phyloP scores from a whole-genome alignment of 2,797 vertebrate species.

The Melopsittacus undulatus region DNA sequence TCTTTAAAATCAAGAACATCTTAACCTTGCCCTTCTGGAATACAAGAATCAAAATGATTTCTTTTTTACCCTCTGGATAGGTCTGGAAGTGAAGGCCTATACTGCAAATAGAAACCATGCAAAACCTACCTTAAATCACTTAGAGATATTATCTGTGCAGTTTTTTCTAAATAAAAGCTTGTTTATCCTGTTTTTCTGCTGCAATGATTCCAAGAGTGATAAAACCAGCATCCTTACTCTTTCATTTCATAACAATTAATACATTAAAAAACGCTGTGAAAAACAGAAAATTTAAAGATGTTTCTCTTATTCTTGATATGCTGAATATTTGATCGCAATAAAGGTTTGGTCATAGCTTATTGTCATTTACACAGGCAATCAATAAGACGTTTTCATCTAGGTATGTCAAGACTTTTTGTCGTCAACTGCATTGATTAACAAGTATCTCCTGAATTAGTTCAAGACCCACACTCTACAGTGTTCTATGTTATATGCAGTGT shows the following conservation, averaged over 20 bases:
- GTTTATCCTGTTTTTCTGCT: not conserved
- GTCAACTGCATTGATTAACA: constrained; percentile 78
- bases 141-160: not conserved
- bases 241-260: not conserved
- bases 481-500: not conserved
- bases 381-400: constrained; percentile 78
- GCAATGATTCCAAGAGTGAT: not conserved
- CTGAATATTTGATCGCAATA: constrained; percentile 24
- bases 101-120: not conserved
- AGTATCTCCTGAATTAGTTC: constrained; percentile 36
- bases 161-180: not conserved
- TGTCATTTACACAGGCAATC: constrained; percentile 82
- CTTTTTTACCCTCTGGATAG: not conserved
- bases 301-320: constrained; percentile 64
- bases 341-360: constrained; percentile 52
- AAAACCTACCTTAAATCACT: not conserved
- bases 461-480: not conserved
- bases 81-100: not conserved
- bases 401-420: constrained; percentile 64
- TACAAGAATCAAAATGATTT: not conserved
- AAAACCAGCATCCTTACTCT: not conserved
- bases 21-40: not conserved
- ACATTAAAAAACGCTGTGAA: not conserved
- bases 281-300: not conserved
- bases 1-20: not conserved